Evolutionary conservation across 2,888 invertebrate genomes (phyloP).

Genomic region (Apamea monoglypha): DNA sequence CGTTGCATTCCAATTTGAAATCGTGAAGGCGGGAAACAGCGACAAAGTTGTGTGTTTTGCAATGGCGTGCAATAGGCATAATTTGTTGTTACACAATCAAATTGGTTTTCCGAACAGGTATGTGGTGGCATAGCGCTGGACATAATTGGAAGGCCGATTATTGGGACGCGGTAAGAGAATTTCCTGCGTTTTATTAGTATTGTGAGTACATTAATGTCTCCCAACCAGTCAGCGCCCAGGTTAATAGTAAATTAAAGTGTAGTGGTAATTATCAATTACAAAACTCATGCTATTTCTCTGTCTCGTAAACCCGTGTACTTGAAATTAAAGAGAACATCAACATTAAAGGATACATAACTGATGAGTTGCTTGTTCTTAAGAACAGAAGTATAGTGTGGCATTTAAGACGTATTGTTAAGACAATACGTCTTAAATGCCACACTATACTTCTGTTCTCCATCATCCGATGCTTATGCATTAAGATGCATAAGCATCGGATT

Average conservation of each 20-base stretch:
- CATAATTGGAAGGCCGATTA: slow-evolving; percentile 68
- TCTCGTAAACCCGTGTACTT: not conserved
- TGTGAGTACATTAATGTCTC: slow-evolving; percentile 52
- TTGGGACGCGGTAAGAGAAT: slow-evolving; percentile 61
- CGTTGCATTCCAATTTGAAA: slow-evolving; percentile 90
- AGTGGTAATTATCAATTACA: slow-evolving; percentile 33
- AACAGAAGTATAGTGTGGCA: not conserved
- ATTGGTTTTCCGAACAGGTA: slow-evolving; percentile 74
- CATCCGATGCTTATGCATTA: no score
- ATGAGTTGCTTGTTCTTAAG: not conserved
- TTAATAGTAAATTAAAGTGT: slow-evolving; percentile 23
- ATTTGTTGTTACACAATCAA: slow-evolving; percentile 84
- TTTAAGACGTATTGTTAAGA: no score
- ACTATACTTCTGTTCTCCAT: not conserved
- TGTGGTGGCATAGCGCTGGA: slow-evolving; percentile 66
- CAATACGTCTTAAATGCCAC: not conserved
- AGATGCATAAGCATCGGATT: not conserved
- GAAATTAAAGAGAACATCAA: slow-evolving; percentile 2
- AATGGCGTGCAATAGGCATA: slow-evolving; percentile 80
- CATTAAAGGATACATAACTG: not conserved
- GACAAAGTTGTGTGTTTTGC: slow-evolving; percentile 84
- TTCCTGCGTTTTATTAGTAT: slow-evolving; percentile 67
- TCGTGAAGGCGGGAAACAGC: slow-evolving; percentile 87
- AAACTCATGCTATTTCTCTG: slow-evolving; percentile 8
- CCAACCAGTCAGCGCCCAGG: slow-evolving; percentile 20